Evolutionary conservation across 2,113 vertebrate species (phyloP), one percentile per base, ranked within the genome.

Genomic region (Thymallus thymallus): DNA sequence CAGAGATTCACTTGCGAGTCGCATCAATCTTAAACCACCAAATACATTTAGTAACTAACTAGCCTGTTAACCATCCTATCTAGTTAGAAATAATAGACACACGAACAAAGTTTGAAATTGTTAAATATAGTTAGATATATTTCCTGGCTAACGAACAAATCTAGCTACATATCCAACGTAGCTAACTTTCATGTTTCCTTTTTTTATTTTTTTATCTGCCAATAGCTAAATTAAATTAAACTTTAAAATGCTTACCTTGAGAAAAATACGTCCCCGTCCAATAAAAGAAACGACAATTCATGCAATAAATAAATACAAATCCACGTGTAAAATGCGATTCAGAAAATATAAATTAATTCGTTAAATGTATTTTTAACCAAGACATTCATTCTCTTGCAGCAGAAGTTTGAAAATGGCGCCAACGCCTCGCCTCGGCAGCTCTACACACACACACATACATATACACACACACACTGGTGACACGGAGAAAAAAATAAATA

Each of bases 391-490:
- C 87, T 87, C 84, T 79, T 77, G 80, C 83, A 72, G 85, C 69
- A 72, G 85, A 71, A 56, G 80, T 92, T 92, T 91, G 89, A 92
- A 92, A 89, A 86, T 90, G 89, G 91, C 91, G 91, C 91, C 91
- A 89, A 89, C 67, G 10, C 71, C 78, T 20, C 32, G 12, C 72
- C 72, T 74, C 79, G 73, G 65, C 81, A 1, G 67, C 82, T 84
- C 74, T 81, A 75, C 82, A 72, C 82, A 48, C 79, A 65, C 74
- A 48, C 79, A 65, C 74, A n/a, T n/a, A n/a, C n/a, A n/a, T n/a
- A n/a, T 81, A 75, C 82, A 72, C 82, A 75, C 82, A 72, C 82
- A 48, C 79, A 65, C 74, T 75, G 80, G 84, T 82, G 69, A 79
- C 79, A 79, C 82, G 82, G 82, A 67, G 26, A 26, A 69, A 67